Percentiles rank a stretch among this genome's conserved stretches.
phyloP scores from a whole-genome alignment of 2,888 invertebrate genomes.

The Melinaea menophilus region DNA sequence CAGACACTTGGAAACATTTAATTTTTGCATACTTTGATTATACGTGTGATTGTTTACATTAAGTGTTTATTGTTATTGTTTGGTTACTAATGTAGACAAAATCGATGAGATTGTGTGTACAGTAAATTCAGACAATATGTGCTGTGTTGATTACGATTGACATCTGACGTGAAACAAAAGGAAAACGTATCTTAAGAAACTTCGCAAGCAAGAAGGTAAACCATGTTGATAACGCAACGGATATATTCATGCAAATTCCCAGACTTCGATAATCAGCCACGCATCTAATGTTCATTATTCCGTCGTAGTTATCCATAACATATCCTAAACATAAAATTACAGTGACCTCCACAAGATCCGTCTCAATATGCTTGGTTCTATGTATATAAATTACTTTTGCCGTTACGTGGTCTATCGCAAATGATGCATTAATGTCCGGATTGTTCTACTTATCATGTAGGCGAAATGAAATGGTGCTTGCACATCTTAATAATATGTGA shows the following conservation, averaged over 20 bases:
- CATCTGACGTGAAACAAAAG: conserved; percentile 67
- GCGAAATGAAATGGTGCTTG: conserved; percentile 55
- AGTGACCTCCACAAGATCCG: conserved; percentile 63
- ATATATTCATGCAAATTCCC: conserved; percentile 18
- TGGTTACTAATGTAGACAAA: conserved; percentile 48
- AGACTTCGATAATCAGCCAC: conserved; percentile 16
- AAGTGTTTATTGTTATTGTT: conserved; percentile 40
- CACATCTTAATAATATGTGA: conserved; percentile 35
- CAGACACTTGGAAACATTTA: conserved; percentile 18
- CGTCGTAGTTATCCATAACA: conserved; percentile 41
- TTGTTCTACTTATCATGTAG: conserved; percentile 53
- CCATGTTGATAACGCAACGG: conserved; percentile 19
- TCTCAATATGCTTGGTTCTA: conserved; percentile 36
- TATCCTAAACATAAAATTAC: not conserved
- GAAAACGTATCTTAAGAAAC: conserved; percentile 52
- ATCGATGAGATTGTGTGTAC: conserved; percentile 56
- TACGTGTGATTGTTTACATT: conserved; percentile 39
- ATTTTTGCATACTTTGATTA: conserved; percentile 45
- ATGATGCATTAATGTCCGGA: conserved; percentile 21
- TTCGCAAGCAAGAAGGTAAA: conserved; percentile 46
- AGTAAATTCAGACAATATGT: conserved; percentile 61
- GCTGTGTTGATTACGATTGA: conserved; percentile 73
- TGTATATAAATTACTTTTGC: conserved; percentile 2
- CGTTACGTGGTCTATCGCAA: conserved; percentile 32
- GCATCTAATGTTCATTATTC: conserved; percentile 27